These are phyloP conservation scores for Zaprionus vittiger DNA, from an alignment of 1,140 invertebrate genomes.

Conservation along the genomic window DNA sequence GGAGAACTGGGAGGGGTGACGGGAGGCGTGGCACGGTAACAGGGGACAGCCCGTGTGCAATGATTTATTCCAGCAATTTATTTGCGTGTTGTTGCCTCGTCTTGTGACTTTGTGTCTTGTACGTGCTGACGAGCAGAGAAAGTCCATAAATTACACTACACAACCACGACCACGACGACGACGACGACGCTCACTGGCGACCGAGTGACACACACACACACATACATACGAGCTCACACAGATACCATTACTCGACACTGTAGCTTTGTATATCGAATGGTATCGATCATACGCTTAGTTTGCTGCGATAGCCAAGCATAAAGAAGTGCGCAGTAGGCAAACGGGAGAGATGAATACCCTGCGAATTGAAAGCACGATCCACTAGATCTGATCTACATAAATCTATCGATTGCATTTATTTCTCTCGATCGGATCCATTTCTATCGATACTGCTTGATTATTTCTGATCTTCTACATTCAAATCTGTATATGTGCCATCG, in stretches of 20 bases:
- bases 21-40: background rate
- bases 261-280: constrained; percentile 3
- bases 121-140: constrained; percentile 83
- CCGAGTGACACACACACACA: constrained; percentile 70
- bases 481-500: too few species aligned
- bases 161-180: background rate
- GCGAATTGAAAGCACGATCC: too few species aligned
- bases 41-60: constrained; percentile 59
- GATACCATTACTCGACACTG: background rate
- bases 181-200: constrained; percentile 48
- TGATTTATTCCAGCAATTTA: constrained; percentile 81
- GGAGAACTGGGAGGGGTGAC: background rate
- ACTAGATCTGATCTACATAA: too few species aligned
- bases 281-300: constrained; percentile 1
- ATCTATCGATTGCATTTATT: too few species aligned
- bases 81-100: constrained; percentile 58
- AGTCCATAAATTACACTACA: constrained; percentile 73
- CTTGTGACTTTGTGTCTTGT: constrained; percentile 80
- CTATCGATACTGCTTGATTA: too few species aligned
- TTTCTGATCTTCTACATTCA: too few species aligned
- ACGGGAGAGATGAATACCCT: background rate
- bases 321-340: background rate
- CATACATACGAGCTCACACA: constrained; percentile 3
- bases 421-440: too few species aligned
- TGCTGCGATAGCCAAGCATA: background rate